Conservation (phyloP, 2,888 invertebrate species). For the Lycocerus yunnanus region DNA sequence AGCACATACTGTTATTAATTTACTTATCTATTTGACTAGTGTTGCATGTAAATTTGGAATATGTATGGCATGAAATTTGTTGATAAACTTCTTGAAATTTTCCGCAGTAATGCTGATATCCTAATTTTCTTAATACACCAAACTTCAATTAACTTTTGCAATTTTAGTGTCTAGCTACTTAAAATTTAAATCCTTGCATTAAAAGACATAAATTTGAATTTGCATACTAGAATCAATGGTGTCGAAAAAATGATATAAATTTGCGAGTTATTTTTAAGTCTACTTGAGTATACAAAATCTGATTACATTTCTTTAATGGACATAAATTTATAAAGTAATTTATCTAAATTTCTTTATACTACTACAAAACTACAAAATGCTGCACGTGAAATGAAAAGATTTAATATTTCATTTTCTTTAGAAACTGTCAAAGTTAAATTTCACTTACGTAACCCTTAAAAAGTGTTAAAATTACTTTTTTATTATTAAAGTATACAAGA, state of each 20-base stretch:
- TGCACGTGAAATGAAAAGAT: constrained; percentile 2
- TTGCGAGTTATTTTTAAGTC: background rate
- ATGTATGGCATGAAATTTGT: background rate
- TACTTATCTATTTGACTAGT: background rate
- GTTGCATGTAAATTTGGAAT: background rate
- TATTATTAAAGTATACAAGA: background rate
- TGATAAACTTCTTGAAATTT: background rate
- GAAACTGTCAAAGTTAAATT: constrained; percentile 1
- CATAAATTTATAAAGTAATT: background rate
- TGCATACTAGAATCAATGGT: background rate
- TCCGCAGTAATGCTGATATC: background rate
- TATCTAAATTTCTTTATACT: background rate
- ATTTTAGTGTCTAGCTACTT: background rate
- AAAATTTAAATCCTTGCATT: background rate
- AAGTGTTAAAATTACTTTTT: background rate
- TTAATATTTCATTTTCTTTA: background rate
- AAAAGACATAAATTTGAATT: background rate
- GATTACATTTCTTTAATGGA: background rate
- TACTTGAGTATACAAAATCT: background rate
- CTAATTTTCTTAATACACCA: background rate
- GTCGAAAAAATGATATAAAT: background rate
- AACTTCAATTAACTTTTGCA: background rate
- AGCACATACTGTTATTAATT: background rate
- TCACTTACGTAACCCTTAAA: background rate
- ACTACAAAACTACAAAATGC: background rate